Evolutionary conservation across 2,113 vertebrate genomes (phyloP).

Genomic region (Theristicus caerulescens): DNA sequence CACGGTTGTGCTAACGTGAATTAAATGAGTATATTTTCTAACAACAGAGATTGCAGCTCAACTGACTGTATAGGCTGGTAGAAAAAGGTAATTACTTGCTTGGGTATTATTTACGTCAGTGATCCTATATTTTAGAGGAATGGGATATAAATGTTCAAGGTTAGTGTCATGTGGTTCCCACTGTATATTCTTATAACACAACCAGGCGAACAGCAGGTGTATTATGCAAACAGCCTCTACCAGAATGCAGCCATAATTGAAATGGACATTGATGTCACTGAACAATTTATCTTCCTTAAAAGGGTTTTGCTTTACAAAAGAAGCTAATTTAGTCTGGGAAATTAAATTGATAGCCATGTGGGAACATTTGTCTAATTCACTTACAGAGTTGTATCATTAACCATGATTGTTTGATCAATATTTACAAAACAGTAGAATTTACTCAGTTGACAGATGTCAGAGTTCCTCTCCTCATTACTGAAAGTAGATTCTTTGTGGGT

Average conservation of each 20-base stretch:
- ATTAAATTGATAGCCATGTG: slow-evolving; percentile 66
- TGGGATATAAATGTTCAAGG: neutral
- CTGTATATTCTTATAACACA: neutral
- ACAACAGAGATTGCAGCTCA: neutral
- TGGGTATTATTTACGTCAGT: neutral
- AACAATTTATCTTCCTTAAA: slow-evolving; percentile 66
- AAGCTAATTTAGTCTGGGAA: slow-evolving; percentile 61
- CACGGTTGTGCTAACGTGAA: neutral
- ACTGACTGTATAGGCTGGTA: neutral
- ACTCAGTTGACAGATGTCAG: slow-evolving; percentile 57
- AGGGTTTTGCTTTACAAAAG: slow-evolving; percentile 55
- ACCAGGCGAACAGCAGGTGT: neutral
- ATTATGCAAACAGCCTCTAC: neutral
- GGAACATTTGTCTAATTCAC: slow-evolving; percentile 70
- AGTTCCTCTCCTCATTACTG: slow-evolving; percentile 19
- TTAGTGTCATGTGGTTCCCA: neutral
- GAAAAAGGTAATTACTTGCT: neutral
- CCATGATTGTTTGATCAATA: slow-evolving; percentile 71
- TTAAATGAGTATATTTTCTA: neutral
- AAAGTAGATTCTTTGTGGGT: neutral
- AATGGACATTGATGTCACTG: slow-evolving; percentile 49
- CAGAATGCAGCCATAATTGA: slow-evolving; percentile 38
- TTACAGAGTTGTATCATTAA: slow-evolving; percentile 69
- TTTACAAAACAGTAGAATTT: slow-evolving; percentile 60
- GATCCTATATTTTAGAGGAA: neutral